Evolutionary conservation across 2,888 invertebrate genomes (phyloP).

Genomic region (Papilio elwesi): DNA sequence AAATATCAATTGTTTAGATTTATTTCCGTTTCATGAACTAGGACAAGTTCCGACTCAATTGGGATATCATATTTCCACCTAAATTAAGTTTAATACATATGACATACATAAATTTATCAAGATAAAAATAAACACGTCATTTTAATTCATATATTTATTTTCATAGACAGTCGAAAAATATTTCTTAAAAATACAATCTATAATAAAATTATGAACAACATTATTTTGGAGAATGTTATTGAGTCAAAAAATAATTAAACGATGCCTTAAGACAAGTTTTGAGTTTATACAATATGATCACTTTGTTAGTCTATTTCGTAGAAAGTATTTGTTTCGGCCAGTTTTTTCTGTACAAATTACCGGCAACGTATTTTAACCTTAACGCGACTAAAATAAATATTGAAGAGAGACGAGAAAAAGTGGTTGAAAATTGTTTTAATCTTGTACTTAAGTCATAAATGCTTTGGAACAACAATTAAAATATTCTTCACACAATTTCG

Average conservation of each 20-base stretch:
- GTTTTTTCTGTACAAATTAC: neutral
- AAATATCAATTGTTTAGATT: no score
- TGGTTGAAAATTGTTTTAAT: constrained; percentile 44
- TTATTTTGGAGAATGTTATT: neutral
- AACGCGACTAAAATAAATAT: constrained; percentile 41
- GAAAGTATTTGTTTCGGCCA: no score
- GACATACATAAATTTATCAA: no score
- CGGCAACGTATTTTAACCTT: neutral
- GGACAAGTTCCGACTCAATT: no score
- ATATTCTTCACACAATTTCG: constrained; percentile 23
- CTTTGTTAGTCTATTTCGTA: neutral
- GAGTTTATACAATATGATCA: neutral
- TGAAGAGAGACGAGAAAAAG: constrained; percentile 51
- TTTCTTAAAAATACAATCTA: constrained; percentile 13
- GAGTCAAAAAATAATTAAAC: neutral
- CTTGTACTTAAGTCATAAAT: constrained; percentile 57
- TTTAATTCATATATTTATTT: constrained; percentile 23
- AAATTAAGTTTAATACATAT: no score
- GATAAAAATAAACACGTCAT: neutral
- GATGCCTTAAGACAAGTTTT: neutral
- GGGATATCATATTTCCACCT: no score
- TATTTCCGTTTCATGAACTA: no score
- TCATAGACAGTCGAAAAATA: constrained; percentile 10
- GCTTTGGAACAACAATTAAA: constrained; percentile 61
- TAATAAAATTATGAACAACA: constrained; percentile 27